Percentiles rank a stretch among this genome's conserved stretches.
phyloP scores from a whole-genome alignment of 2,797 vertebrate species.

The Cynopterus sphinx region DNA sequence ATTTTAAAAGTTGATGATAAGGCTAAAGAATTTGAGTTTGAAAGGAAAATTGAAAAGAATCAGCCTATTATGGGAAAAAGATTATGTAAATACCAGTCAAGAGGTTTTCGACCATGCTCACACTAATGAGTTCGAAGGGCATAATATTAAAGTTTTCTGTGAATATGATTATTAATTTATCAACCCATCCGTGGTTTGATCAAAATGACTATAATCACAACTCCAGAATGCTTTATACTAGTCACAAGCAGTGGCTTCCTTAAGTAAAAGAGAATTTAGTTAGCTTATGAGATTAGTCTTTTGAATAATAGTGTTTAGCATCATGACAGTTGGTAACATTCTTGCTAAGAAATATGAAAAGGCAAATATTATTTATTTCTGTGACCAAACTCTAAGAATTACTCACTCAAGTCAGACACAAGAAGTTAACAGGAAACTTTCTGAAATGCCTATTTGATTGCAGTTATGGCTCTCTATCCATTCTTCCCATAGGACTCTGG shows the following conservation, averaged over 20 bases:
- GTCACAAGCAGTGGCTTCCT: constrained; percentile 5
- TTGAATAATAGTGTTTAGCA: constrained; percentile 23
- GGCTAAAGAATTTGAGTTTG: not conserved
- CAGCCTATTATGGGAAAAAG: not conserved
- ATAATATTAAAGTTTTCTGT: not conserved
- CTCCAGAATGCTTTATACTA: not conserved
- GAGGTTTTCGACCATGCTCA: constrained; percentile 20
- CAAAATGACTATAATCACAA: constrained; percentile 35
- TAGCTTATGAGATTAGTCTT: not conserved
- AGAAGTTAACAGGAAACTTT: not conserved
- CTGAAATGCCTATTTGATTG: not conserved
- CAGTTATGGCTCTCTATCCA: no score
- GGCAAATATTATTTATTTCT: not conserved
- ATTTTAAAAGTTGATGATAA: constrained; percentile 57
- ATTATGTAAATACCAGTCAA: not conserved
- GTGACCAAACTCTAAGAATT: not conserved
- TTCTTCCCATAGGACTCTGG: not conserved
- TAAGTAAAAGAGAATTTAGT: constrained; percentile 42
- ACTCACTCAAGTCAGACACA: not conserved
- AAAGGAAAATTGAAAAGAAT: constrained; percentile 49
- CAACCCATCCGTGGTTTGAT: not conserved
- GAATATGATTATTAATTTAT: constrained; percentile 14
- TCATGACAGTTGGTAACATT: not conserved
- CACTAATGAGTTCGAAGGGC: not conserved
- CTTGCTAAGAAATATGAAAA: not conserved